phyloP scores from a whole-genome alignment of 1,140 invertebrate genomes.

The Drosophila pseudoananassae region DNA sequence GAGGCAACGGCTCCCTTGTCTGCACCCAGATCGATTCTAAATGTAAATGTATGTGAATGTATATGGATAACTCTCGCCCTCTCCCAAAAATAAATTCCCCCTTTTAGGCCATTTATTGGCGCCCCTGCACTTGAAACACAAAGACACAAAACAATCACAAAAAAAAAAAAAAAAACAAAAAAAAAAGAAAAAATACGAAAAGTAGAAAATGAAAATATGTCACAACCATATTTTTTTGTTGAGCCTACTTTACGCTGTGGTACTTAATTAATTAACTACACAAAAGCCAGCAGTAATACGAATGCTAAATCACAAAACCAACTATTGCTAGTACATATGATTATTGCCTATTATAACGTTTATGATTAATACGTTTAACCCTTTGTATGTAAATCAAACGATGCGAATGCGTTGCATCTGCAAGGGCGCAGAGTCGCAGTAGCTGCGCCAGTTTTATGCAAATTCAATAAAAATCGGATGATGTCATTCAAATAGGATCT shows the following conservation, averaged over 20 bases:
- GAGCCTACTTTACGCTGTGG: constrained; percentile 67
- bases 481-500: constrained; percentile 39
- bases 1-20: constrained; percentile 8
- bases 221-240: constrained; percentile 65
- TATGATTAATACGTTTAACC: constrained; percentile 73
- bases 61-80: constrained; percentile 51
- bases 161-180: constrained; percentile 27
- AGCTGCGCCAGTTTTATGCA: constrained; percentile 70
- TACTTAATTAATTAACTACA: constrained; percentile 72
- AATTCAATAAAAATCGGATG: constrained; percentile 68
- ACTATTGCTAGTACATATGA: constrained; percentile 69
- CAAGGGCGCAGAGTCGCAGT: constrained; percentile 46
- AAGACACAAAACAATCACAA: constrained; percentile 55
- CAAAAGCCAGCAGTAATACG: constrained; percentile 54
- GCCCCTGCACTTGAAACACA: constrained; percentile 34
- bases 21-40: constrained; percentile 32
- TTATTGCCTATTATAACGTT: constrained; percentile 75
- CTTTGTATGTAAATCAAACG: constrained; percentile 74
- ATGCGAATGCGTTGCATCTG: constrained; percentile 56
- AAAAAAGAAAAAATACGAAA: constrained; percentile 18
- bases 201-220: constrained; percentile 37
- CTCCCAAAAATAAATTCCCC: neutral
- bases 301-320: constrained; percentile 50
- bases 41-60: constrained; percentile 69
- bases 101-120: constrained; percentile 13